These are phyloP conservation scores for Antechinus stuartii DNA, from an alignment of 2,113 vertebrate species.

Conservation along the genomic window DNA sequence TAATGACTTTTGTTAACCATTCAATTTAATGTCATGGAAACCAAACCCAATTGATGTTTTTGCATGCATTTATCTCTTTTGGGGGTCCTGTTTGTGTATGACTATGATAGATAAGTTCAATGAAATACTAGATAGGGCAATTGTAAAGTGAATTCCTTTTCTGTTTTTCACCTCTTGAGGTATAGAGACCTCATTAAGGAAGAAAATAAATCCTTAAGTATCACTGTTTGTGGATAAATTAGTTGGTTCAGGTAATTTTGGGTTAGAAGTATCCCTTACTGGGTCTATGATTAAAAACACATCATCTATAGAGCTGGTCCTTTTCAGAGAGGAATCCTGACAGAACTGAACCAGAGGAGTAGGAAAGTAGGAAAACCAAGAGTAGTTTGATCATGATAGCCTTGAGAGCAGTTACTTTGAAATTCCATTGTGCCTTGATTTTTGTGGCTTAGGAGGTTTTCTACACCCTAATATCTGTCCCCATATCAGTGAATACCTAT, in stretches of 20 bases:
- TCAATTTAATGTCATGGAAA: too few relatives aligned
- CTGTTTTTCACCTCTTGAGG: neutral
- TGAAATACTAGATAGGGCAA: neutral
- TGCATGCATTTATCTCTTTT: too few relatives aligned
- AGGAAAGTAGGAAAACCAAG: neutral
- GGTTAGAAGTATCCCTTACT: neutral
- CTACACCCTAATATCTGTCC: neutral
- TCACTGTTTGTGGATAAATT: neutral
- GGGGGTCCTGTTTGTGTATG: neutral
- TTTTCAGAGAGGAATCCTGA: neutral
- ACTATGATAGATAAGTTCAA: neutral
- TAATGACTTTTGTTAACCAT: too few relatives aligned
- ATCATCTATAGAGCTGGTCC: neutral
- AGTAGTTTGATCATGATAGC: neutral
- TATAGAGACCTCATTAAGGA: neutral
- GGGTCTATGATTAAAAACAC: neutral
- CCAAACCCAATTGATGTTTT: too few relatives aligned
- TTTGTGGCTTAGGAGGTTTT: neutral
- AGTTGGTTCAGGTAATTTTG: neutral
- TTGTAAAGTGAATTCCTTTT: neutral
- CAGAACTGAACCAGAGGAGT: neutral
- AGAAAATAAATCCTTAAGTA: neutral
- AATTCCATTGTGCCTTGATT: neutral
- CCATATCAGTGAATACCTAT: neutral
- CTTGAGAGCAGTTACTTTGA: neutral